Evolutionary conservation across 1,140 invertebrate genomes (phyloP), one percentile per base, ranked within the genome.

Genomic region (Nixonia krombeini): DNA sequence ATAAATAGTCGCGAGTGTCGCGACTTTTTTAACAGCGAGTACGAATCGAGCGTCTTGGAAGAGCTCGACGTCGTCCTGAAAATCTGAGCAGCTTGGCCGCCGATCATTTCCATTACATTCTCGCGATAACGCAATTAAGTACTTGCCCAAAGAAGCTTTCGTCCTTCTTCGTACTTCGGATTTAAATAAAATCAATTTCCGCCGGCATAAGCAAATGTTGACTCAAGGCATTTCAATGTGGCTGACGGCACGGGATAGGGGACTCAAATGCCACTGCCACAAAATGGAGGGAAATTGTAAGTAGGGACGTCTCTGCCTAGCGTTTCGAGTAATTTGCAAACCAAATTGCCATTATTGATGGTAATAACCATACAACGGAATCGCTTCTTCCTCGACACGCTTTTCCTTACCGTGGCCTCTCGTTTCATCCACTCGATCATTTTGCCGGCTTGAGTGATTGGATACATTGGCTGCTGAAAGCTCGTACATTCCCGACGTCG

Each of bases 311-410:
- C 49, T 76, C 74, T 76, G 69, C 72, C 72, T 65, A 74, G 62
- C 75, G 76, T 80, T 82, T 80, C 80, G 70, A 82, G 63, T 74
- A 73, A 83, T 82, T 82, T 82, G 80, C 80, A 83, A 82, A 81
- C 81, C 81, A 83, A 83, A 83, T 83, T 82, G 80, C 80, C 79
- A 82, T 82, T 83, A 82, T 82, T 81, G 81, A 82, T 81, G 81
- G 80, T 82, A 83, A 83, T 82, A 83, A 82, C 78, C 76, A 79
- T 80, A 83, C 80, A 82, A 76, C 75, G 73, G 74, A 77, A 70
- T 73, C 75, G 69, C 57, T 55, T 55, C 49, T 53, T 44, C 44
- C 44, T 35, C 8, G 21, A 58, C 35, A 47, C 16, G 47, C 31
- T 53, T 53, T 49, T 61, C 53, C 29, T 58, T 58, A 49, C n/a